A percentile compares a stretch with the other conserved stretches of the same genome.
Conservation (phyloP, 2,113 vertebrate species). For the Silurus meridionalis region DNA sequence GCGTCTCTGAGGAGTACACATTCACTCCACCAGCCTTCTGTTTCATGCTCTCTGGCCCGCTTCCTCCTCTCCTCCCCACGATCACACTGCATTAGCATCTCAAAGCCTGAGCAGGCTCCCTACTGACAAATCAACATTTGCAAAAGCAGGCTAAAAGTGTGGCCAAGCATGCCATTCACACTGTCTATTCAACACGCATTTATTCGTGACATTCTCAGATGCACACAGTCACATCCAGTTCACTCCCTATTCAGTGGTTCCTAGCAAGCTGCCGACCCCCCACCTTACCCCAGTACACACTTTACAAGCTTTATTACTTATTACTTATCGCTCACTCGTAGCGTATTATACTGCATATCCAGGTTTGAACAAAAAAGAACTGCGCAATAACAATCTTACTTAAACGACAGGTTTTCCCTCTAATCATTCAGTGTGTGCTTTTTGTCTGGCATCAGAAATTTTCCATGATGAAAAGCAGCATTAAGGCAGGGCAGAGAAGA, state of each 20-base stretch:
- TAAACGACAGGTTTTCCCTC: not conserved
- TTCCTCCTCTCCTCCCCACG: conserved; percentile 32
- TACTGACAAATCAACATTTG: conserved; percentile 32
- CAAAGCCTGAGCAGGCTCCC: conserved; percentile 40
- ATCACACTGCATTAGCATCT: conserved; percentile 47
- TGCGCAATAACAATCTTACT: not conserved
- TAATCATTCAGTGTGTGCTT: not conserved
- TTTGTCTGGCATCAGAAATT: not conserved
- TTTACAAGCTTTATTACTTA: not conserved
- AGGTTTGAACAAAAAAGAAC: not conserved
- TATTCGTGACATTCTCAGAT: not conserved
- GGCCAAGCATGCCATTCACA: not conserved
- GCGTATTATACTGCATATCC: not conserved
- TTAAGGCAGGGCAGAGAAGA: not conserved
- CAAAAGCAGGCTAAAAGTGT: conserved; percentile 20
- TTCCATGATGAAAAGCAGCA: not conserved
- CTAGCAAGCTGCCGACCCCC: not conserved
- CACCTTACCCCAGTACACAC: not conserved
- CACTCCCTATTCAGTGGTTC: not conserved
- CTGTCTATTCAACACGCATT: conserved; percentile 6
- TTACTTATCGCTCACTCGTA: not conserved
- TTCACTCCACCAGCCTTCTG: conserved; percentile 39
- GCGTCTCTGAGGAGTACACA: conserved; percentile 42
- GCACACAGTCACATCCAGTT: not conserved
- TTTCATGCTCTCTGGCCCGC: conserved; percentile 15